These are phyloP conservation scores for Ploceus nigricollis DNA, from an alignment of 2,113 vertebrate species.

Conservation along the genomic window DNA sequence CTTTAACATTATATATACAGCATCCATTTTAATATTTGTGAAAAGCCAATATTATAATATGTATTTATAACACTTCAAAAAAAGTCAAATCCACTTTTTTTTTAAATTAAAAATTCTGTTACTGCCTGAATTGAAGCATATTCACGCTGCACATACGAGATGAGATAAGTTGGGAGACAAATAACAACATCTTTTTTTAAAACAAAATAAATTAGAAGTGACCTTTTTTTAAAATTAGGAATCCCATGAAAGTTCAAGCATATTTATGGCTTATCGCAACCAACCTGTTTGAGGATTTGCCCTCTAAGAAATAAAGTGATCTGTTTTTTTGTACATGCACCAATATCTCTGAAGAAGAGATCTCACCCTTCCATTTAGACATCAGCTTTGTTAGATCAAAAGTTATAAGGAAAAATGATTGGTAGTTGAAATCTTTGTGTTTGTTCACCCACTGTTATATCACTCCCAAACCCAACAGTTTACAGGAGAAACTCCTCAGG, in stretches of 20 bases:
- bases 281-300: not conserved
- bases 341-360: rapidly evolving
- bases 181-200: not conserved
- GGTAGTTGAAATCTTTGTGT: rapidly evolving
- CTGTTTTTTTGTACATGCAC: rapidly evolving
- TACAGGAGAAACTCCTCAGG: not conserved
- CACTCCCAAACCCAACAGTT: not conserved
- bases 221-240: too few species aligned
- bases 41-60: not conserved
- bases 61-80: not conserved
- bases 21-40: not conserved
- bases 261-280: rapidly evolving
- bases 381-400: not conserved
- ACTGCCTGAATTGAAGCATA: not conserved
- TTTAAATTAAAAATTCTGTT: not conserved
- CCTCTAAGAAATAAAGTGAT: too few species aligned
- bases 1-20: not conserved
- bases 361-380: rapidly evolving
- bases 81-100: rapidly evolving
- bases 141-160: rapidly evolving
- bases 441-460: not conserved
- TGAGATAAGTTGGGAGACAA: not conserved
- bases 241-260: not conserved
- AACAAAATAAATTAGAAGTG: not conserved
- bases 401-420: not conserved